Conservation (phyloP, 2,888 invertebrate species). For the Ichneumoninae sp. region DNA sequence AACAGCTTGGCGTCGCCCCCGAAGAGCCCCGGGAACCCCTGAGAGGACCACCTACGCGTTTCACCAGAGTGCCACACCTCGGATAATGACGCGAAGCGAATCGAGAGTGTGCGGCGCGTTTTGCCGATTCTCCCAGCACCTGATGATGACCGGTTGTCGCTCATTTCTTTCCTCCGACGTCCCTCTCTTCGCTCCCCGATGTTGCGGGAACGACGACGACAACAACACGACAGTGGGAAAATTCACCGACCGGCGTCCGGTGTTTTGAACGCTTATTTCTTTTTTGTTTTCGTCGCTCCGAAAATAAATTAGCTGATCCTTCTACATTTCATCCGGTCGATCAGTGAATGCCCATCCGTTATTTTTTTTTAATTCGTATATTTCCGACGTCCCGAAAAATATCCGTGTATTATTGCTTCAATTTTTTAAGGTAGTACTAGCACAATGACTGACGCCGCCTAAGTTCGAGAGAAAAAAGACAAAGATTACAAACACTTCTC, state of each 20-base stretch:
- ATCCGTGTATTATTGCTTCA: too few relatives aligned
- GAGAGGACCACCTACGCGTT: constrained; percentile 78
- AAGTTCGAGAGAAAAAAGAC: too few relatives aligned
- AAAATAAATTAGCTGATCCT: not conserved
- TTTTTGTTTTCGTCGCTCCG: not conserved
- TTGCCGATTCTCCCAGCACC: constrained; percentile 73
- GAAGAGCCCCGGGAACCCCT: constrained; percentile 55
- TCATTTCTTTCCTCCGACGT: constrained; percentile 16
- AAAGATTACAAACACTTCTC: too few relatives aligned
- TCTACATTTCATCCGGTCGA: too few relatives aligned
- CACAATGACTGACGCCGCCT: too few relatives aligned
- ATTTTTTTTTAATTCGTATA: too few relatives aligned
- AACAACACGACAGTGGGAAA: constrained; percentile 6
- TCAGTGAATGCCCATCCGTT: too few relatives aligned
- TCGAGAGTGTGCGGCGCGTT: constrained; percentile 69
- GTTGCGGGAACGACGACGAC: not conserved
- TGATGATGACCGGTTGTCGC: constrained; percentile 77
- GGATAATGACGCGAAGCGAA: constrained; percentile 80
- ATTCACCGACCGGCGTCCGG: constrained; percentile 9
- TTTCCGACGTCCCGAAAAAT: too few relatives aligned
- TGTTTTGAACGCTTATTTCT: not conserved
- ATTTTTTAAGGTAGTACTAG: too few relatives aligned
- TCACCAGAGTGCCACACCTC: constrained; percentile 78
- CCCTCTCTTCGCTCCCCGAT: constrained; percentile 49
- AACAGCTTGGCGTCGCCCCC: constrained; percentile 48